These are phyloP conservation scores for Dasyurus viverrinus DNA, from an alignment of 2,113 vertebrate genomes.

Conservation along the genomic window DNA sequence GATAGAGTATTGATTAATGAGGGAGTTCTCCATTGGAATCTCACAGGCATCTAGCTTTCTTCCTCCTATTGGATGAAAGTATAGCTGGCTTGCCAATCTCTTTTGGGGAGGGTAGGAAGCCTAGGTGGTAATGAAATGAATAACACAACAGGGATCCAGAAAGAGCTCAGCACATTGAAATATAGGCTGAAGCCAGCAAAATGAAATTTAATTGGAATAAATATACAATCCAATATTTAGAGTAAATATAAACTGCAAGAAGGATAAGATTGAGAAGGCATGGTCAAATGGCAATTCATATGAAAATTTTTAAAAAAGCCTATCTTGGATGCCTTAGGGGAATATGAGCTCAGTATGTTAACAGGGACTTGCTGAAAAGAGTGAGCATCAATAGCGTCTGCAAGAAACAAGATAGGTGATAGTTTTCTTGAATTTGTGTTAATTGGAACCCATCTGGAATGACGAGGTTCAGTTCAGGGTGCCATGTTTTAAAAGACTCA, in stretches of 20 bases:
- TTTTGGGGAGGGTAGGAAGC: background rate
- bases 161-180: background rate
- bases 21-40: background rate
- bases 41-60: background rate
- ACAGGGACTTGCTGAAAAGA: background rate
- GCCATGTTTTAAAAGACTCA: background rate
- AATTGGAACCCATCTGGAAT: background rate
- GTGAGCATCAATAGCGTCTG: background rate
- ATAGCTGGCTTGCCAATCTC: background rate
- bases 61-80: background rate
- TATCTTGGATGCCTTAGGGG: background rate
- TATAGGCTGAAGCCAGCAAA: background rate
- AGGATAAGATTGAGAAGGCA: background rate
- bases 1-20: background rate
- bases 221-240: background rate
- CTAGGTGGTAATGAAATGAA: background rate
- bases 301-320: background rate
- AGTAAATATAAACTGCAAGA: background rate
- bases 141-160: background rate
- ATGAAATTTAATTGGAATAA: background rate
- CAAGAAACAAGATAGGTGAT: background rate
- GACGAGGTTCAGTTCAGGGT: background rate
- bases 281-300: background rate
- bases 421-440: background rate
- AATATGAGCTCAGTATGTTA: background rate